phyloP scores from a whole-genome alignment of 2,113 vertebrate genomes.

The Xiphophorus couchianus region DNA sequence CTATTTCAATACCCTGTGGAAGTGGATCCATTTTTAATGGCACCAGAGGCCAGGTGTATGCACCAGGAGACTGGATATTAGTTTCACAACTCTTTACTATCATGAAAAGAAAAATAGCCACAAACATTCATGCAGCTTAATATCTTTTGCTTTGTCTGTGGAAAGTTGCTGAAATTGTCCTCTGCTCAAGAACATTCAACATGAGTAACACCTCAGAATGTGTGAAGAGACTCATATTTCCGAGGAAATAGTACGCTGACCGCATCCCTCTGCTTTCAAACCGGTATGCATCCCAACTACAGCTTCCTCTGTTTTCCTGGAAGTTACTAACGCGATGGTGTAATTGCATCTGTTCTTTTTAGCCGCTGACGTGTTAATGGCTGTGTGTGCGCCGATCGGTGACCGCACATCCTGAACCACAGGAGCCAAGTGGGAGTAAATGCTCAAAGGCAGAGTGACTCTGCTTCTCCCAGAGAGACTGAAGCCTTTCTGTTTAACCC shows the following conservation, averaged over 20 bases:
- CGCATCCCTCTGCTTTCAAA: conserved; percentile 5
- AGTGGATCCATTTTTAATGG: no score
- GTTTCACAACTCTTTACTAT: conserved; percentile 49
- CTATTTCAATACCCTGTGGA: neutral
- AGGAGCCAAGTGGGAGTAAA: conserved; percentile 25
- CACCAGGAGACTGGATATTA: conserved; percentile 24
- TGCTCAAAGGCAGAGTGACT: conserved; percentile 33
- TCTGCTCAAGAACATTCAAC: conserved; percentile 18
- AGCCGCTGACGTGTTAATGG: conserved; percentile 40
- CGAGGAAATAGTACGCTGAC: conserved; percentile 1
- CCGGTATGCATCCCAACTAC: neutral
- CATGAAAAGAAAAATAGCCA: conserved; percentile 30
- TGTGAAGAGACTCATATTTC: conserved; percentile 11
- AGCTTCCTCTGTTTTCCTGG: conserved; percentile 5
- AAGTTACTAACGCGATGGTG: conserved; percentile 25
- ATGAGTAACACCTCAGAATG: neutral
- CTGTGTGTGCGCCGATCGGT: conserved; percentile 44
- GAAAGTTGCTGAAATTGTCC: conserved; percentile 6
- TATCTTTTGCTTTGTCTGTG: conserved; percentile 6
- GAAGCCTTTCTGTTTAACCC: conserved; percentile 20
- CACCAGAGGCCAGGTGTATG: neutral
- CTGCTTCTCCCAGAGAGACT: conserved; percentile 15
- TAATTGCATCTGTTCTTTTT: conserved; percentile 44
- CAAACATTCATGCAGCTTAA: conserved; percentile 37
- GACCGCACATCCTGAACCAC: conserved; percentile 46